A percentile compares a stretch with the other conserved stretches of the same genome.
These are phyloP conservation scores for Coilia nasus DNA, from an alignment of 2,797 vertebrate genomes.

Conservation along the genomic window DNA sequence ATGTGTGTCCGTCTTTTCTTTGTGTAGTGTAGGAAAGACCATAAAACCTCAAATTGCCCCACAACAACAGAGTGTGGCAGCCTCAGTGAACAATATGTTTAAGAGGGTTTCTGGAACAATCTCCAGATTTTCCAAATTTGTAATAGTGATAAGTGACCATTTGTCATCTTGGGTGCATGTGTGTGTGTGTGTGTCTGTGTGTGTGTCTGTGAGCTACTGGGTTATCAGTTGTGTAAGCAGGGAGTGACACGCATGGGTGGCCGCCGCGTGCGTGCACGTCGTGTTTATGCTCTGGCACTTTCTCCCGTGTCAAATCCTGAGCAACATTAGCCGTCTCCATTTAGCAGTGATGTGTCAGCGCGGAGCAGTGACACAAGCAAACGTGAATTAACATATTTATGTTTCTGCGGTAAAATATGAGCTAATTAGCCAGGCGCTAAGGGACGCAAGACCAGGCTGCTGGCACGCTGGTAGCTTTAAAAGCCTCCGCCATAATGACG, in stretches of 20 bases:
- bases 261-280: not conserved
- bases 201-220: not conserved
- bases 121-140: too few species aligned
- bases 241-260: not conserved
- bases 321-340: constrained; percentile 10
- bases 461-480: constrained; percentile 35
- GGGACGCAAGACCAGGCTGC: constrained; percentile 49
- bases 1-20: not conserved
- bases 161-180: too few species aligned
- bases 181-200: not conserved
- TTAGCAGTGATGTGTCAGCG: constrained; percentile 8
- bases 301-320: not conserved
- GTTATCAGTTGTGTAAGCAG: not conserved
- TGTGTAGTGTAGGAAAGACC: too few species aligned
- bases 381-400: constrained; percentile 39
- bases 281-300: constrained; percentile 2
- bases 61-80: too few species aligned
- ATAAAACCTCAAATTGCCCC: too few species aligned
- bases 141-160: too few species aligned
- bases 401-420: constrained; percentile 54
- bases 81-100: too few species aligned
- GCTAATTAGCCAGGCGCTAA: constrained; percentile 54
- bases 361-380: not conserved
- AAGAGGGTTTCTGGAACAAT: too few species aligned
- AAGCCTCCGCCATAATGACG: not conserved